These are phyloP conservation scores for Gavialis gangeticus DNA, from an alignment of 2,113 vertebrate genomes.

Conservation along the genomic window DNA sequence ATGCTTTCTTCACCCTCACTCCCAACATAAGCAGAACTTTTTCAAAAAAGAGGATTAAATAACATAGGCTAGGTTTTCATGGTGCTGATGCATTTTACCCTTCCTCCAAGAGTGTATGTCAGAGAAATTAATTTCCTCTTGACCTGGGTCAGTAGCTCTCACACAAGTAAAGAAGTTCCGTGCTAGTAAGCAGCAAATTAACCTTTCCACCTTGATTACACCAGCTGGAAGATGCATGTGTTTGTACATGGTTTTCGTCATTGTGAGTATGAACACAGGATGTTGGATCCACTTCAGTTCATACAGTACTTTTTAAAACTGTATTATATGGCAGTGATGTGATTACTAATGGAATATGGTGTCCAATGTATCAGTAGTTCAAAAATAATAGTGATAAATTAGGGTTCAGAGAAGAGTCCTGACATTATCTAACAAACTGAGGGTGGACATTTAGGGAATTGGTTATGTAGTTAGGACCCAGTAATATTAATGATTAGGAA, in stretches of 20 bases:
- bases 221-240: neutral
- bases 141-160: conserved; percentile 10
- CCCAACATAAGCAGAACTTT: neutral
- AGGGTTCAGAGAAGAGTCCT: fast-evolving
- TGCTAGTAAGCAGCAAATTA: neutral
- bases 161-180: neutral
- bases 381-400: neutral
- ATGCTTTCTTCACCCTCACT: too few relatives aligned
- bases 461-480: neutral
- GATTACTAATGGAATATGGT: neutral
- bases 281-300: too few relatives aligned
- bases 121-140: neutral
- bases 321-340: neutral
- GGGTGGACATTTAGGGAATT: neutral
- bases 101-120: neutral
- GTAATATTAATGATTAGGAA: neutral
- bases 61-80: too few relatives aligned
- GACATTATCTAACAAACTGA: neutral
- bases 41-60: neutral
- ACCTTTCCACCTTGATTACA: neutral
- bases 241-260: neutral
- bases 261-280: neutral
- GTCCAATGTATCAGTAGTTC: neutral
- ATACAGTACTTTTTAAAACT: too few relatives aligned
- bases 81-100: neutral